A percentile compares a stretch with the other conserved stretches of the same genome.
These are phyloP conservation scores for Apocheima hispidaria DNA, from an alignment of 2,888 invertebrate genomes.

Conservation along the genomic window DNA sequence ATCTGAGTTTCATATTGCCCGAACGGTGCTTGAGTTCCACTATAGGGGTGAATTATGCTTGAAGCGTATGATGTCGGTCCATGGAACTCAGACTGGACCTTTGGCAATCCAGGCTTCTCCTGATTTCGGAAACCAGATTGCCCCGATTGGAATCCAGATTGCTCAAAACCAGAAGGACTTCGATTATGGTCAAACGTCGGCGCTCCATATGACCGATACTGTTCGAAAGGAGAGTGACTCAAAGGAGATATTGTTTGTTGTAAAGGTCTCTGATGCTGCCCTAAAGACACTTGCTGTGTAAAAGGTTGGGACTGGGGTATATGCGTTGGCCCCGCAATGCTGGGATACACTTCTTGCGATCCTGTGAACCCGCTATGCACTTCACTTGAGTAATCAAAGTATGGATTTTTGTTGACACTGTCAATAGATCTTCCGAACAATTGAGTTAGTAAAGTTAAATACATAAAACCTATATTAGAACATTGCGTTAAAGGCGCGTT, in stretches of 20 bases:
- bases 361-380: slow-evolving; percentile 28
- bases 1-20: slow-evolving; percentile 29
- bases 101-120: not conserved
- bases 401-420: slow-evolving; percentile 49
- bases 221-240: not conserved
- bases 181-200: slow-evolving; percentile 2
- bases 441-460: slow-evolving; percentile 84
- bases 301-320: slow-evolving; percentile 2
- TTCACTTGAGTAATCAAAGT: slow-evolving; percentile 31
- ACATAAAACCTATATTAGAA: slow-evolving; percentile 85
- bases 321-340: slow-evolving; percentile 18
- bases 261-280: not conserved
- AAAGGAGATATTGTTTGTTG: not conserved
- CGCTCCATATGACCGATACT: slow-evolving; percentile 9
- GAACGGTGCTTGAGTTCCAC: slow-evolving; percentile 12
- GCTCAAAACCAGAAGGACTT: slow-evolving; percentile 14
- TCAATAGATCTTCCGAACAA: slow-evolving; percentile 86
- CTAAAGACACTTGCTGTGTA: slow-evolving; percentile 8
- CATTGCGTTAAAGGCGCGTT: slow-evolving; percentile 85
- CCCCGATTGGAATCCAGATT: slow-evolving; percentile 1
- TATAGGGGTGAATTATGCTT: slow-evolving; percentile 9
- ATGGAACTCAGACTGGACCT: slow-evolving; percentile 1
- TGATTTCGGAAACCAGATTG: not conserved
- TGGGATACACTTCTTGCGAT: slow-evolving; percentile 22
- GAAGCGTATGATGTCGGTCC: slow-evolving; percentile 7